Base-by-base conservation (phyloP, 2,888 invertebrate species). In the Yponomeuta malinellus region DNA sequence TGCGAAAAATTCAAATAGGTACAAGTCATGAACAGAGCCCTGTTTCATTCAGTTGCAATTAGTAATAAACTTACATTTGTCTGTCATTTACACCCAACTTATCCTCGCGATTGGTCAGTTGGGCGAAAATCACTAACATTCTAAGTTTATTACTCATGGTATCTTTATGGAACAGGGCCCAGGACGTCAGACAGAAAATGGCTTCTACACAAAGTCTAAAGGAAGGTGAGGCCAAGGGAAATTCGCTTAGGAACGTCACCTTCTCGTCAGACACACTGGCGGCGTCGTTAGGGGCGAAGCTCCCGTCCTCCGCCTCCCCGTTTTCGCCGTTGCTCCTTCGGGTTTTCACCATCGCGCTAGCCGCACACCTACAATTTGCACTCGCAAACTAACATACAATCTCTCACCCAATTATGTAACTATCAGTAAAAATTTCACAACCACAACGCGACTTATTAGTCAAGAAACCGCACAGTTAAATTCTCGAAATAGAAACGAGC, bases 321-420 rank as follows among this genome's bases (percentile, higher is more conserved):
- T 90, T 90, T 29, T 91, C 92, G 82, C 91, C 91, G 79, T 91
- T 90, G 86, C 93, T 93, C 81, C 93, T 92, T 79, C 93, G 90
- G 83, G 92, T 93, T 91, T 92, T 93, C 88, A 93, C 93, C 93
- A 93, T 93, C 82, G 86, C 86, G 83, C 83, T 81, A 48, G 9
- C 33, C 10, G 37, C 10, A 70, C 33, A 72, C 52, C 52, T 59
- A 15, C 71, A 74, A 74, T 75, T 73, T 75, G 77, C 81, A 81
- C 80, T 79, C 83, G 82, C 84, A 83, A 83, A 80, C 81, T 82
- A 81, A 85, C 86, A 84, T 83, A 29, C 52, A 63, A 70, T 64
- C 67, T 67, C 52, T 63, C 33, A 67, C 48, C 69, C 59, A 59
- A 81, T 86, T 85, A 85, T 83, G 78, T 86, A 88, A 85, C 76